Evolutionary conservation across 2,888 invertebrate species (phyloP), one percentile per base, ranked within the genome.

Genomic region (Itoplectis maculator): DNA sequence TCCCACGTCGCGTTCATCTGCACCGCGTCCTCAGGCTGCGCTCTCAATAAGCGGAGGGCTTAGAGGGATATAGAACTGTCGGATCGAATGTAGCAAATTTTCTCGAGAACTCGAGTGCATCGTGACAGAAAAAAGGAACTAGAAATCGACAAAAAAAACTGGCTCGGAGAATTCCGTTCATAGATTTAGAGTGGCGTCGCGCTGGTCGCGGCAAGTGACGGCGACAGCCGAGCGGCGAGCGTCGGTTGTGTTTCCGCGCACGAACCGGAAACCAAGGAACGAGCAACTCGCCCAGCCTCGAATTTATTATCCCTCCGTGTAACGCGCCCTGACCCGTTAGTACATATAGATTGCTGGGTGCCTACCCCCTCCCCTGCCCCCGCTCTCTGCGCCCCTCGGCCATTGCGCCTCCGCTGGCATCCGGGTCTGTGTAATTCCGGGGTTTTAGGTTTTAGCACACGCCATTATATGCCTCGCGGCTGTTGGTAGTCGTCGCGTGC

Each of bases 391-490:
- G 13, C 23, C 23, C 7, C 13, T n/a, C 29, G 42, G 42, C 42
- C 40, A 76, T 70, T 73, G 69, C 79, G 78, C 18, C 20, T 37
- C 11, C 40, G 20, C n/a, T 70, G 82, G 78, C 20, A 51, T 42
- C 49, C 49, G 49, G 29, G 20, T 61, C 61, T 54, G 47, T 72
- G 51, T 68, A 35, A 75, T 70, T 72, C 51, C 56, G 35, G 63
- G 59, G 49, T 69, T 82, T 78, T 51, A 20, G 66, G 47, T 81
- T 81, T 78, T 47, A 73, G 59, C 73, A 69, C 69, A 69, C 69
- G 66, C 77, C 63, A 68, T 78, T 73, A 72, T 47, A 59, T 72
- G 70, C 42, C 78, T 20, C 23, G 47, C 61, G 47, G 13, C 56
- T 75, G 65, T 68, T 69, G 59, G 54, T 59, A 29, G 3, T 3